phyloP scores from a whole-genome alignment of 2,113 vertebrate genomes.

The Carassius gibelio region DNA sequence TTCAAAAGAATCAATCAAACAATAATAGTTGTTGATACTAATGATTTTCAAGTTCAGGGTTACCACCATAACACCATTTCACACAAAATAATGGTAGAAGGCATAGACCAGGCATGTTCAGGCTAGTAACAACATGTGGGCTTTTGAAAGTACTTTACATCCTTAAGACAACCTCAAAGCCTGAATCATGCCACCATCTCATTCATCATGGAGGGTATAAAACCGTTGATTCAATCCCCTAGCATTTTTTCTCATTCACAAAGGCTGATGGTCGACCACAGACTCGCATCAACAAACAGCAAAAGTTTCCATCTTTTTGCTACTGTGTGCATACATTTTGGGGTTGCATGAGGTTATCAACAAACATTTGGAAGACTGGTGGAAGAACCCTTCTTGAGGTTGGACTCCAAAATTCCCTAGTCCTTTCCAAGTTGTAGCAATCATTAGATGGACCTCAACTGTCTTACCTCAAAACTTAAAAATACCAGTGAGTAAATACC shows the following conservation, averaged over 20 bases:
- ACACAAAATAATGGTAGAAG: neutral
- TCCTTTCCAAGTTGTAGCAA: constrained; percentile 26
- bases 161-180: constrained; percentile 13
- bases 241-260: constrained; percentile 34
- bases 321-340: constrained; percentile 37
- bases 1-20: neutral
- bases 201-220: constrained; percentile 33
- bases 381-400: constrained; percentile 37
- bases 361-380: constrained; percentile 23
- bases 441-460: constrained; percentile 26
- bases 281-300: constrained; percentile 13
- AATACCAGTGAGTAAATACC: constrained; percentile 4
- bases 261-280: constrained; percentile 41
- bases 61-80: neutral
- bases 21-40: neutral
- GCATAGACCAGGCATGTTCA: constrained; percentile 5
- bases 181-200: constrained; percentile 42
- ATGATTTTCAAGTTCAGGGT: neutral
- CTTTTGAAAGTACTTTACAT: neutral
- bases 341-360: constrained; percentile 22
- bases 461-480: constrained; percentile 14
- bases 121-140: constrained; percentile 26
- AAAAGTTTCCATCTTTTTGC: constrained; percentile 13
- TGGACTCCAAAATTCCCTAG: constrained; percentile 16
- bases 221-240: constrained; percentile 41